These are phyloP conservation scores for Branchinecta lindahli DNA, from an alignment of 1,140 invertebrate genomes.

Conservation along the genomic window DNA sequence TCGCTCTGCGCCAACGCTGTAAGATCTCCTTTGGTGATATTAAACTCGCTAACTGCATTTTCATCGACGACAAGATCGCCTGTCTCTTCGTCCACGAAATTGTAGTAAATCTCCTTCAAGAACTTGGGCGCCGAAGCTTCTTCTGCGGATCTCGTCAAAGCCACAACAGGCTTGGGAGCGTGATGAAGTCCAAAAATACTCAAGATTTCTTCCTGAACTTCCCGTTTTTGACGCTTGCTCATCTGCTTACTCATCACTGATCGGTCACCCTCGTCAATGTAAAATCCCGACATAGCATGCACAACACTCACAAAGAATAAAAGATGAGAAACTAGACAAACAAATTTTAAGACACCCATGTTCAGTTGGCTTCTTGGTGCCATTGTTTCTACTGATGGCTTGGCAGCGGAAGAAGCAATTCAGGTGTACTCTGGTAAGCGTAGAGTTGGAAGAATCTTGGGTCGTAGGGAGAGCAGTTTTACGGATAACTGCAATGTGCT, in stretches of 20 bases:
- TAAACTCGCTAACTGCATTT: not conserved
- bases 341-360: not conserved
- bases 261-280: not conserved
- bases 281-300: not conserved
- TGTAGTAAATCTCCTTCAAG: not conserved
- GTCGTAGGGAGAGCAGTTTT: no score
- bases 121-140: not conserved
- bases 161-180: not conserved
- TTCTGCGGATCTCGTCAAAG: not conserved
- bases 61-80: not conserved
- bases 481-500: no score
- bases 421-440: not conserved
- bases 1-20: not conserved
- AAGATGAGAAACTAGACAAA: not conserved
- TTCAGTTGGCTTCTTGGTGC: not conserved
- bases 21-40: conserved; percentile 2
- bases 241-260: not conserved
- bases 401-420: not conserved
- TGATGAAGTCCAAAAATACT: not conserved
- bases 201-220: conserved; percentile 1
- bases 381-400: conserved; percentile 9
- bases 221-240: not conserved
- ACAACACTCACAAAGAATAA: not conserved
- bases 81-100: conserved; percentile 6
- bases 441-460: no score